Base-by-base conservation (phyloP, 2,113 vertebrate genomes). In the Pachyramphus minor region DNA sequence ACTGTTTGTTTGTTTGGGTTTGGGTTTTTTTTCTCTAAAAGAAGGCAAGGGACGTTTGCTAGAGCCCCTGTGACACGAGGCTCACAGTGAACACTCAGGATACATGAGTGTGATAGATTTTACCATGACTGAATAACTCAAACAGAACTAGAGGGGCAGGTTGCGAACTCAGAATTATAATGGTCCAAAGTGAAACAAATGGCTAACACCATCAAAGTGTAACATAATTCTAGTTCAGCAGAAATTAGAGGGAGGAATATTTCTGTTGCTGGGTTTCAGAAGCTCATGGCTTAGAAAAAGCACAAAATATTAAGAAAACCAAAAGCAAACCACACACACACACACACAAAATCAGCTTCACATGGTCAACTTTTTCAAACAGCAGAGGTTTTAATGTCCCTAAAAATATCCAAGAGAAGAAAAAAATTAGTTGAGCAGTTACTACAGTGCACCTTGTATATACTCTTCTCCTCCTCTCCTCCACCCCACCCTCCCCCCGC, bases 21-120 rank as follows among this genome's bases (percentile, higher is more conserved):
- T 52, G 12, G 27, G 14, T 8, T 8, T 31, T 55, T 55, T 24
- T 27, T 53, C 10, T 10, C 0, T 50, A 15, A 41, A n/a, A 44
- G 11, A 67, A 21, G 12, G 6, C 3, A 31, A 49, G 6, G 11
- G 14, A 45, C 50, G 6, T 4, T 50, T 73, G 58, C 35, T 16
- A 53, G 14, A 79, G 44, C 14, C 42, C 12, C 31, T 37, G 28
- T 39, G 45, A 45, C 27, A 4, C 10, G 23, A 18, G 4, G 9
- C 23, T 77, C 50, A 28, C 5, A 20, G 23, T 10, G 53, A 91
- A 27, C 20, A 49, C 30, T 47, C 27, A 64, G 35, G 52, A 60
- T 22, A 67, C 39, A 10, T 0, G 2, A 84, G 6, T 0, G 0
- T 12, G 24, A 39, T 5, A 66, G 35, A 21, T 41, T 49, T 13